These are phyloP conservation scores for Formicarius rufipectus DNA, from an alignment of 2,113 vertebrate species.

Conservation along the genomic window DNA sequence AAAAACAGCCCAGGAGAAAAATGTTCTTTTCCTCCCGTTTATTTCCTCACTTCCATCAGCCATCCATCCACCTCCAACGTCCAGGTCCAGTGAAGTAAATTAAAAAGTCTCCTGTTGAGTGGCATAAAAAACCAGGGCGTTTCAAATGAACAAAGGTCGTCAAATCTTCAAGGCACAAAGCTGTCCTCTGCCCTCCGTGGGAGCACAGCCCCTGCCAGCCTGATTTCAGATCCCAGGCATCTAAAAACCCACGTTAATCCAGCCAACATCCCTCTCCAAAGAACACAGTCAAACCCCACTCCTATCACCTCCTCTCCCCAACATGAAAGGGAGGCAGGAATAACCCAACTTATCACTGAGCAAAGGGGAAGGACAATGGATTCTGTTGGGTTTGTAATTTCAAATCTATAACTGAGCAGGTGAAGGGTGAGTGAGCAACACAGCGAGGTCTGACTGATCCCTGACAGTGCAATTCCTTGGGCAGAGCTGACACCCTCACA, in stretches of 20 bases:
- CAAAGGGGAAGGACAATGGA: not conserved
- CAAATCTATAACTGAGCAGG: not conserved
- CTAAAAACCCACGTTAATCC: not conserved
- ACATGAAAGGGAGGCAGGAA: not conserved
- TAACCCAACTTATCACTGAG: not conserved
- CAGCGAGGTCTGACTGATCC: not conserved
- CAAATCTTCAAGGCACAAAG: conserved; percentile 25
- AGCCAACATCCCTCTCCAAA: not conserved
- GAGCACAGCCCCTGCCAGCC: not conserved
- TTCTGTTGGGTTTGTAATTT: not conserved
- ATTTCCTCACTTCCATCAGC: not conserved
- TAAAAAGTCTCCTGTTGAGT: conserved; percentile 6
- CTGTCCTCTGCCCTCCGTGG: not conserved
- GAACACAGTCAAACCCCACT: not conserved
- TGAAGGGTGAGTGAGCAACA: not conserved
- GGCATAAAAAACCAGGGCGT: not conserved
- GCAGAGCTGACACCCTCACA: not conserved
- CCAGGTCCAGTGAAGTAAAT: conserved; percentile 3
- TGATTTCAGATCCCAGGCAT: not conserved
- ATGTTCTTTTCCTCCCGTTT: not conserved
- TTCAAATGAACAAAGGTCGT: not conserved
- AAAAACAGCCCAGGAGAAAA: not conserved
- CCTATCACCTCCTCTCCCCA: not conserved
- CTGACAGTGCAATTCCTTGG: not conserved
- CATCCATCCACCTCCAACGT: not conserved